Evolutionary conservation across 2,113 vertebrate genomes (phyloP).

Genomic region (Lota lota): DNA sequence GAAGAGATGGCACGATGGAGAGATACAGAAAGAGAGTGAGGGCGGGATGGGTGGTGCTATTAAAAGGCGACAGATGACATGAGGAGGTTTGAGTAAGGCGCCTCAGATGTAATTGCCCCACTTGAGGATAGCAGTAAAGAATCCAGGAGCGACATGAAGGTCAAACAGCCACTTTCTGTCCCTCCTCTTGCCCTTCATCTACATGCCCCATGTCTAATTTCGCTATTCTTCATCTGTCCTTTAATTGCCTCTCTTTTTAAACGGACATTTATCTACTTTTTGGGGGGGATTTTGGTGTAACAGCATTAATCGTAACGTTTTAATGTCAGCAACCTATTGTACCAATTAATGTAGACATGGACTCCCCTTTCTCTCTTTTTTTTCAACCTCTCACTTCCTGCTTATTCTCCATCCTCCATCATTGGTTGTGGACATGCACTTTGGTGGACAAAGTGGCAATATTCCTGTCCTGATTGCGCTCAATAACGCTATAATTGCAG

Average conservation of each 20-base stretch:
- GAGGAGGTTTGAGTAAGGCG: conserved; percentile 43
- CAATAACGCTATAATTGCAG: conserved; percentile 52
- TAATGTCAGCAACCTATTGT: too few relatives aligned
- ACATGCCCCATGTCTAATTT: not conserved
- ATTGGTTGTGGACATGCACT: too few relatives aligned
- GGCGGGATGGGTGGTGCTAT: conserved; percentile 24
- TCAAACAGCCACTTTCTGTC: conserved; percentile 22
- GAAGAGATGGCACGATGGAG: not conserved
- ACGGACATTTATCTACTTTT: too few relatives aligned
- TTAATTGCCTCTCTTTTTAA: too few relatives aligned
- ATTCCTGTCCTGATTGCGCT: conserved; percentile 49
- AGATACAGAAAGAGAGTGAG: not conserved
- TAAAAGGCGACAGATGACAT: conserved; percentile 20
- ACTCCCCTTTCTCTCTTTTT: too few relatives aligned
- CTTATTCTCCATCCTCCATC: not conserved
- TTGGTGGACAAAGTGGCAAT: conserved; percentile 21
- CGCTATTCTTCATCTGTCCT: not conserved
- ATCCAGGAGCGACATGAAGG: conserved; percentile 33
- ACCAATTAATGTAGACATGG: too few relatives aligned
- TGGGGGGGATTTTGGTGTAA: too few relatives aligned
- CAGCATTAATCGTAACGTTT: too few relatives aligned
- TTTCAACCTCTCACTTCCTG: not conserved
- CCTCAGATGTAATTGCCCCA: conserved; percentile 51
- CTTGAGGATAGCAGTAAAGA: conserved; percentile 27
- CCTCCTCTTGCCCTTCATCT: not conserved